Percentiles rank a stretch among this genome's conserved stretches.
phyloP scores from a whole-genome alignment of 2,113 vertebrate genomes.

The Chlamydotis undulata region DNA sequence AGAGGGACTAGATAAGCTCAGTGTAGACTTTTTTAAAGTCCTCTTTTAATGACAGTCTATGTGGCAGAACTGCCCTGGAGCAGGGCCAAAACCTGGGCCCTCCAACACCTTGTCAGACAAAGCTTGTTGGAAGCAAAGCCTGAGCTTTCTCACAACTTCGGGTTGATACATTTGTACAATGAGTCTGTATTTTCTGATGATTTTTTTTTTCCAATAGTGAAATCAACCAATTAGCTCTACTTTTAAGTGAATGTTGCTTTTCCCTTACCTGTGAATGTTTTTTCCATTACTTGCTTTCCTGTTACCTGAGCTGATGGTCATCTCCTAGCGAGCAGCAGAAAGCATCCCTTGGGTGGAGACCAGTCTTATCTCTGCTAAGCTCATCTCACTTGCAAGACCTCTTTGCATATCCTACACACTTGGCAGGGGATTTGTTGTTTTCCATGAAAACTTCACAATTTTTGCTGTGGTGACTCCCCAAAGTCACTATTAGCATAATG shows the following conservation, averaged over 20 bases:
- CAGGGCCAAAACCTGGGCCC: background rate
- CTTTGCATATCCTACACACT: background rate
- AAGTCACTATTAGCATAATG: slow-evolving; percentile 27
- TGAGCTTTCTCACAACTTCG: background rate
- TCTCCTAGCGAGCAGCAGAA: background rate
- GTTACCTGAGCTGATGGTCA: background rate
- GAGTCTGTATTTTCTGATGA: background rate
- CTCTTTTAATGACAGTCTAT: background rate
- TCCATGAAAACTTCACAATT: slow-evolving; percentile 1
- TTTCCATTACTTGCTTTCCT: background rate
- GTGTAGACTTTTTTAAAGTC: background rate
- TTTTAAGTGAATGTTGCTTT: background rate
- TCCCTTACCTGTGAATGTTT: background rate
- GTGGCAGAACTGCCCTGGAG: background rate
- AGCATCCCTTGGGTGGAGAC: background rate
- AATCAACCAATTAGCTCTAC: background rate
- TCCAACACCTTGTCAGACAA: background rate
- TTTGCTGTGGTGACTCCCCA: slow-evolving; percentile 23
- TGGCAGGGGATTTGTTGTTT: slow-evolving; percentile 11
- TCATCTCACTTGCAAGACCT: background rate
- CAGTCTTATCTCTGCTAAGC: background rate
- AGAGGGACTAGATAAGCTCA: background rate
- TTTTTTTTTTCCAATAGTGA: background rate
- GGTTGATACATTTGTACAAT: background rate
- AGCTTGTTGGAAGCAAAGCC: background rate